phyloP scores from a whole-genome alignment of 1,140 invertebrate species.

The Mesaphorura yosii region DNA sequence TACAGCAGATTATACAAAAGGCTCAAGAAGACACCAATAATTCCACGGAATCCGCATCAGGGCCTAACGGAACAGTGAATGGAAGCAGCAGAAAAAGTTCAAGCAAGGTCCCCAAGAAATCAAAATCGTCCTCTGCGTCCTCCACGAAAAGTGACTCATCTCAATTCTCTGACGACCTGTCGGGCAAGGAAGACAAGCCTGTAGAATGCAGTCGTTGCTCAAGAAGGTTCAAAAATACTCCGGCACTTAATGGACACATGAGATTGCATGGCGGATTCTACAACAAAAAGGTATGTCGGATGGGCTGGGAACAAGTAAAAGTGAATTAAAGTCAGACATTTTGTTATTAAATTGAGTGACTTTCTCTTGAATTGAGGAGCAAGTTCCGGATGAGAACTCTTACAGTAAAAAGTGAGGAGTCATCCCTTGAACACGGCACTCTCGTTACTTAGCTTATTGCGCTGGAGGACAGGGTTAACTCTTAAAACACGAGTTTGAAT shows the following conservation, averaged over 20 bases:
- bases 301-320: no score
- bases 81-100: slow-evolving; percentile 5
- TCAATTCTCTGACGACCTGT: no score
- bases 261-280: slow-evolving; percentile 89
- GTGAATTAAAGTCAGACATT: no score
- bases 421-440: no score
- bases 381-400: background rate
- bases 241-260: slow-evolving; percentile 94
- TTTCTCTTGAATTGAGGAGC: background rate
- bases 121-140: slow-evolving; percentile 16
- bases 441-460: no score
- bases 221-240: slow-evolving; percentile 90
- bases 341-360: no score
- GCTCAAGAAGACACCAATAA: slow-evolving; percentile 43
- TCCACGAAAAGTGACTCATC: no score
- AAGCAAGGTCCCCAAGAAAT: background rate
- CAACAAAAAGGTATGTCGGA: slow-evolving; percentile 76
- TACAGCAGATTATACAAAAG: slow-evolving; percentile 65
- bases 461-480: no score
- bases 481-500: no score
- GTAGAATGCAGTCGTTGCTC: slow-evolving; percentile 90
- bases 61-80: slow-evolving; percentile 13
- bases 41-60: slow-evolving; percentile 14
- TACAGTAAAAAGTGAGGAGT: no score
- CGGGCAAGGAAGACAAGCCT: slow-evolving; percentile 53